Evolutionary conservation across 2,888 invertebrate species (phyloP).

Genomic region (Mythimna impura): DNA sequence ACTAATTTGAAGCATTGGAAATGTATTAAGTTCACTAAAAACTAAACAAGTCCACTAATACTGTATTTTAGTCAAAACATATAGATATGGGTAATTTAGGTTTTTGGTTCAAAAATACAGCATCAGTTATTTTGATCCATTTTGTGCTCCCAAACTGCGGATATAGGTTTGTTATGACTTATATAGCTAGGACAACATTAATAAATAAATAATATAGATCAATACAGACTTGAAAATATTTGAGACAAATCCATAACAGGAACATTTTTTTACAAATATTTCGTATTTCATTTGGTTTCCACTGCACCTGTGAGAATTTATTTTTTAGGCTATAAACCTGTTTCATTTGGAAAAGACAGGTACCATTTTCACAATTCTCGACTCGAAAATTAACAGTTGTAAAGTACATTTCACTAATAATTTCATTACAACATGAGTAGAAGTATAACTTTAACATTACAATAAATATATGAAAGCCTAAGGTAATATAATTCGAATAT

Average conservation of each 20-base stretch:
- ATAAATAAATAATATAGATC: constrained; percentile 55
- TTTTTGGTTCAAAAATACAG: constrained; percentile 74
- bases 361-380: neutral
- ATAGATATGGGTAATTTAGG: constrained; percentile 36
- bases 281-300: constrained; percentile 63
- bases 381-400: neutral
- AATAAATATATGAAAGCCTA: constrained; percentile 19
- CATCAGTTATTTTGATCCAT: constrained; percentile 72
- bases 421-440: constrained; percentile 31
- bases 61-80: constrained; percentile 36
- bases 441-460: constrained; percentile 24
- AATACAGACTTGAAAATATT: constrained; percentile 72
- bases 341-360: neutral
- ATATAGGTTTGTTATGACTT: constrained; percentile 43
- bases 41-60: constrained; percentile 21
- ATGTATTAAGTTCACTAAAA: constrained; percentile 1
- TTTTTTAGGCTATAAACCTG: neutral
- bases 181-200: constrained; percentile 56
- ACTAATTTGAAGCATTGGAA: constrained; percentile 23
- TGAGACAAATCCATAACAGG: constrained; percentile 85
- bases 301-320: constrained; percentile 39
- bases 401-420: constrained; percentile 3
- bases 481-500: constrained; percentile 20
- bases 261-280: constrained; percentile 75
- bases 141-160: constrained; percentile 81